These are phyloP conservation scores for Malurus leucopterus DNA, from an alignment of 2,797 vertebrate species.

Conservation along the genomic window DNA sequence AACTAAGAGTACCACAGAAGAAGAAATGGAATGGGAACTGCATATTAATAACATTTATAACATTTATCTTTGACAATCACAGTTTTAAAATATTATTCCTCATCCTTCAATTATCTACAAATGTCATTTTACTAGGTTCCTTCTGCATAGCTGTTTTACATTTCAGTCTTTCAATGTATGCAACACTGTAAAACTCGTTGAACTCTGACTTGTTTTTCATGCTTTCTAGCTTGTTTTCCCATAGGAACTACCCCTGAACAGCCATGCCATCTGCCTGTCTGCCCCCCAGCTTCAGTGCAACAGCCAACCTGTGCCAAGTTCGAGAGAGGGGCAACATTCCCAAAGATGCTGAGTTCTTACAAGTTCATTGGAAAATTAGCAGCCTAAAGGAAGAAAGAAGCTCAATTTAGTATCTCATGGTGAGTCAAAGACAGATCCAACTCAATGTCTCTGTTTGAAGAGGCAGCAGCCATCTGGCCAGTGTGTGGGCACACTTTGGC, in stretches of 20 bases:
- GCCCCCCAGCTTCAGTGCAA: not conserved
- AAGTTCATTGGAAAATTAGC: not conserved
- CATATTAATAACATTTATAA: not conserved
- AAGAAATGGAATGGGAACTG: not conserved
- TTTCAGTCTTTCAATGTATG: not conserved
- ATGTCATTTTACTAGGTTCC: not conserved
- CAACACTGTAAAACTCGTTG: not conserved
- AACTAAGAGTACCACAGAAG: not conserved
- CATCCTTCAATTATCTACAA: not conserved
- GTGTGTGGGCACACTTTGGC: not conserved
- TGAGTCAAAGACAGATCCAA: not conserved
- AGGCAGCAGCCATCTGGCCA: not conserved
- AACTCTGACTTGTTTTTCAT: not conserved
- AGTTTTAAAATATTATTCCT: not conserved
- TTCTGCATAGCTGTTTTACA: not conserved
- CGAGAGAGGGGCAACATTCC: not conserved
- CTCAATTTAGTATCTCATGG: not conserved
- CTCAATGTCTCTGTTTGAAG: not conserved
- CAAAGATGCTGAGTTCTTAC: not conserved
- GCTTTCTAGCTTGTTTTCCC: not conserved
- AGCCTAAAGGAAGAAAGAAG: not conserved
- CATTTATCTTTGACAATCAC: not conserved
- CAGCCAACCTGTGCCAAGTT: not conserved
- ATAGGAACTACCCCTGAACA: not conserved
- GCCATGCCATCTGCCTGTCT: not conserved